phyloP scores from a whole-genome alignment of 1,140 invertebrate genomes.

The Bombus confusus region DNA sequence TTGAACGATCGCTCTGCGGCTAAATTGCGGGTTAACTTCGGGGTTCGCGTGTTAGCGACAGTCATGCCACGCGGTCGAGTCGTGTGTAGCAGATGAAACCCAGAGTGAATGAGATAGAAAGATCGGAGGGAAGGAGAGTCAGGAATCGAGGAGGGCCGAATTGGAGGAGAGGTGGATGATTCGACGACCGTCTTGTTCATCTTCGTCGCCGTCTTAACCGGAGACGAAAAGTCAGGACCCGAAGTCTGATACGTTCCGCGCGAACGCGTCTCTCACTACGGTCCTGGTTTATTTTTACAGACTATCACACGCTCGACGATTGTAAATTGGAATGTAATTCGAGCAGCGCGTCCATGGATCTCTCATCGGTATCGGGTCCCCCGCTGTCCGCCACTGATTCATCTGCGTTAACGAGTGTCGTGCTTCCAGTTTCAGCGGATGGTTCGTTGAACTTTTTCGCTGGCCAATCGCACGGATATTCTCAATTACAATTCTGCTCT shows the following conservation, averaged over 20 bases:
- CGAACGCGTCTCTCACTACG: conserved; percentile 27
- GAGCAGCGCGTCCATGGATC: conserved; percentile 58
- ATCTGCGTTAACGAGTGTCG: conserved; percentile 29
- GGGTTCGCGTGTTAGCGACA: conserved; percentile 75
- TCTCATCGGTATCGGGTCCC: conserved; percentile 34
- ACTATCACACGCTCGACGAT: conserved; percentile 63
- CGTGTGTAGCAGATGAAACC: conserved; percentile 55
- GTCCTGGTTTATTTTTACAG: conserved; percentile 69
- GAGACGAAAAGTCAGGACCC: conserved; percentile 38
- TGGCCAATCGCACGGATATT: conserved; percentile 31
- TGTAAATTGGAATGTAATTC: conserved; percentile 75
- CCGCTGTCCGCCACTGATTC: conserved; percentile 48
- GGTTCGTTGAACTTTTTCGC: conserved; percentile 46
- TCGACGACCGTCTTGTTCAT: conserved; percentile 57
- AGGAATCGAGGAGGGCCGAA: conserved; percentile 14
- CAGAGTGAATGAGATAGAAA: not conserved
- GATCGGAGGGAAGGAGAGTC: conserved; percentile 7
- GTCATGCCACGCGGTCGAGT: conserved; percentile 70
- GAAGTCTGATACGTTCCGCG: not conserved
- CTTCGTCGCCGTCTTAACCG: conserved; percentile 7
- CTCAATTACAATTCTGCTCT: conserved; percentile 30
- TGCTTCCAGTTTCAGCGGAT: conserved; percentile 26
- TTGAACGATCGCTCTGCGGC: conserved; percentile 64
- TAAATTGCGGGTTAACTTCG: conserved; percentile 76
- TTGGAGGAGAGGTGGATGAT: conserved; percentile 41